These are phyloP conservation scores for Rambutsinella grinnellia DNA, from an alignment of 2,888 invertebrate genomes.

Conservation along the genomic window DNA sequence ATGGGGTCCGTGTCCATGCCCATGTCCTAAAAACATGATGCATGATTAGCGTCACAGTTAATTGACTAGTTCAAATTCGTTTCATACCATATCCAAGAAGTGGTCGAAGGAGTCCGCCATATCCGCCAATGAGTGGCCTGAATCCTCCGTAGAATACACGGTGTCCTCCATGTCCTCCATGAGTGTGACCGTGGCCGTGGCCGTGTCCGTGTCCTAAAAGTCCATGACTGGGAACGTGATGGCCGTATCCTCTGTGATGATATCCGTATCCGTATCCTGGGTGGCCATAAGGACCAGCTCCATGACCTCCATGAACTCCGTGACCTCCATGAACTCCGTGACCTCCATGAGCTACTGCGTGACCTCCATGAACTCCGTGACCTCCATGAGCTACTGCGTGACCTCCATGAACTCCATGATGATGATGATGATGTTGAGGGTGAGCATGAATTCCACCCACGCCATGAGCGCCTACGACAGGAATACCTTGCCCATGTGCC, in stretches of 20 bases:
- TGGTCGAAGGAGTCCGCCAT: too few relatives aligned
- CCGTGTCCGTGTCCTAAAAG: constrained; percentile 13
- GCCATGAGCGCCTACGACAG: too few relatives aligned
- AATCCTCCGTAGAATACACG: neutral
- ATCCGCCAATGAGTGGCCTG: too few relatives aligned
- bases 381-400: neutral
- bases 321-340: constrained; percentile 4
- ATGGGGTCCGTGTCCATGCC: too few relatives aligned
- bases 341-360: neutral
- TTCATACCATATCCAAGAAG: too few relatives aligned
- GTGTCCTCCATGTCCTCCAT: too few relatives aligned
- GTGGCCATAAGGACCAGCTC: neutral
- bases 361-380: constrained; percentile 6
- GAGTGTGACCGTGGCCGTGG: too few relatives aligned
- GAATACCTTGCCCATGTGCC: constrained; percentile 19
- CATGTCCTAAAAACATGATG: too few relatives aligned
- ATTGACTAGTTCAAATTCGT: too few relatives aligned
- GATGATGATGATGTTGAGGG: neutral
- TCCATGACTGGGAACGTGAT: constrained; percentile 49
- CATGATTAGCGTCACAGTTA: too few relatives aligned
- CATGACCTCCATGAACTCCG: neutral
- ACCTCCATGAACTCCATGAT: constrained; percentile 1
- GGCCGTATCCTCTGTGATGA: too few relatives aligned
- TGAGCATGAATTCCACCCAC: neutral
- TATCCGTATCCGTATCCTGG: neutral